phyloP scores from a whole-genome alignment of 2,113 vertebrate genomes.

The Lutjanus erythropterus region DNA sequence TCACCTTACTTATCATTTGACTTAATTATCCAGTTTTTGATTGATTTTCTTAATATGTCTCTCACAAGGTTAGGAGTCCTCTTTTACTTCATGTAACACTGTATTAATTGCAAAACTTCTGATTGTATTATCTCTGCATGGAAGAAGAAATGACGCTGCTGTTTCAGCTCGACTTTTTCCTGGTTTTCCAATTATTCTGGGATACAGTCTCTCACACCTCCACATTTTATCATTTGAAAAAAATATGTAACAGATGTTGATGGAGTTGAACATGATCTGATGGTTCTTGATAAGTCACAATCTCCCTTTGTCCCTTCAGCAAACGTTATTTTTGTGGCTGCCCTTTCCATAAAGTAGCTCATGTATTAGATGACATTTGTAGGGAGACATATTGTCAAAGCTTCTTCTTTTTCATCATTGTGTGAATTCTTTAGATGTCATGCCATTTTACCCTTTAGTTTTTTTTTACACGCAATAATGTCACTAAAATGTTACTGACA shows the following conservation, averaged over 20 bases:
- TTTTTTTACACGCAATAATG: background rate
- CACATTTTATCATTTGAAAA: too few species aligned
- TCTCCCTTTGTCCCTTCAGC: background rate
- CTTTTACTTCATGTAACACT: background rate
- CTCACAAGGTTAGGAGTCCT: background rate
- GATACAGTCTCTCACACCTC: background rate
- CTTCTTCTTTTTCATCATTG: background rate
- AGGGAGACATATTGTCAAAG: background rate
- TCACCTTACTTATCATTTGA: background rate
- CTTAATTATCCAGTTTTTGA: too few species aligned
- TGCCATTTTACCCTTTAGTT: background rate
- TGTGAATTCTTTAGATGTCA: background rate
- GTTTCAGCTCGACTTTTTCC: background rate
- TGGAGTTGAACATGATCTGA: background rate
- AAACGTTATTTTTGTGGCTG: background rate
- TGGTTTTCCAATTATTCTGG: background rate
- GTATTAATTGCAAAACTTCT: background rate
- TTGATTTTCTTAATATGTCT: background rate
- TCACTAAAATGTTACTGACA: conserved; percentile 1
- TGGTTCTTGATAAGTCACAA: background rate
- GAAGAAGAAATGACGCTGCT: background rate
- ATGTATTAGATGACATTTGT: conserved; percentile 3
- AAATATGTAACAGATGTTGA: too few species aligned
- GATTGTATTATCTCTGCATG: background rate
- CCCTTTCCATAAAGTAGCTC: background rate